These are phyloP conservation scores for Leptothorax acervorum DNA, from an alignment of 2,888 invertebrate genomes.

Conservation along the genomic window DNA sequence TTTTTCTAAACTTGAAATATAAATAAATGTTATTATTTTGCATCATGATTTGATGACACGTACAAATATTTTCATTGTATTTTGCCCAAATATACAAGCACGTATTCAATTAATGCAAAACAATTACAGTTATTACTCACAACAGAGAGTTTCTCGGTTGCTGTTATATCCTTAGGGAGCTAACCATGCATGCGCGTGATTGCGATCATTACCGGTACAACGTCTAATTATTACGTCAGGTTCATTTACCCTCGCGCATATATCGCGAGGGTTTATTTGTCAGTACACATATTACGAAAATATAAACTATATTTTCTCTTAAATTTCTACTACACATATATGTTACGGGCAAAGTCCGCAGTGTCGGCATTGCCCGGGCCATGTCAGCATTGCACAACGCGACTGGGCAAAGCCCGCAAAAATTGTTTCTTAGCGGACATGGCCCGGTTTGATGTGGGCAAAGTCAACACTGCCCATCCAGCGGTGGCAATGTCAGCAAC, in stretches of 20 bases:
- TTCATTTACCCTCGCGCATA: slow-evolving; percentile 2
- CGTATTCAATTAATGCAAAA: slow-evolving; percentile 33
- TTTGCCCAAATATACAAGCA: background rate
- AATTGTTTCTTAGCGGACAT: no score
- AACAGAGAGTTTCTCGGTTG: slow-evolving; percentile 35
- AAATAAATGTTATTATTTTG: background rate
- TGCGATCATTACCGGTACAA: background rate
- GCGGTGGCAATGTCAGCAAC: no score
- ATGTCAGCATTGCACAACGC: no score
- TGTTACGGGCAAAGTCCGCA: no score
- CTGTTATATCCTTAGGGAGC: slow-evolving; percentile 21
- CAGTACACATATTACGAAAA: background rate
- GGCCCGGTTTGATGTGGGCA: no score
- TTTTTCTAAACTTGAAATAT: background rate
- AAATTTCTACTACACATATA: background rate
- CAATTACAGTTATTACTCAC: slow-evolving; percentile 27
- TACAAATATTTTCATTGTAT: background rate
- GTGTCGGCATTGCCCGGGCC: no score
- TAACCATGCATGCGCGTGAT: background rate
- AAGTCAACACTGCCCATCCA: no score
- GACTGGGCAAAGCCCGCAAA: no score
- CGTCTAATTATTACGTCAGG: slow-evolving; percentile 29
- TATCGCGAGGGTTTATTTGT: background rate
- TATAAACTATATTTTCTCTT: background rate
- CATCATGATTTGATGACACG: background rate